These are phyloP conservation scores for Cryptophagus acutangulus DNA, from an alignment of 2,888 invertebrate genomes.

Conservation along the genomic window DNA sequence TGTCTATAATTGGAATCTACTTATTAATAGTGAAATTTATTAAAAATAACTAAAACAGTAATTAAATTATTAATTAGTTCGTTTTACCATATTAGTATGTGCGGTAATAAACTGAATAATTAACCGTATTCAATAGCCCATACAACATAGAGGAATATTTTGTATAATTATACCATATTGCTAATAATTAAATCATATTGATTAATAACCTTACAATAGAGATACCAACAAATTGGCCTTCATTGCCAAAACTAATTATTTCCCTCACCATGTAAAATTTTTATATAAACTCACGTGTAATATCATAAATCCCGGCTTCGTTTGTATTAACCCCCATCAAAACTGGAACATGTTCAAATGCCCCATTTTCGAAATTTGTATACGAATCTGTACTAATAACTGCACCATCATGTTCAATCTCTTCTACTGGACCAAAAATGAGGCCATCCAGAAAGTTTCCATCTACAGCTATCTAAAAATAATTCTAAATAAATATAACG, in stretches of 20 bases:
- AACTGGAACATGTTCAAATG: constrained; percentile 42
- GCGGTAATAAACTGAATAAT: no score
- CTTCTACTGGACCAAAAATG: constrained; percentile 23
- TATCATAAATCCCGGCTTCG: constrained; percentile 31
- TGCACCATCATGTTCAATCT: constrained; percentile 22
- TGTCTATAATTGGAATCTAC: no score
- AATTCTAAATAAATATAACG: background rate
- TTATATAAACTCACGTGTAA: background rate
- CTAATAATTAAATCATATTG: no score
- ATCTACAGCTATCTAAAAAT: constrained; percentile 12
- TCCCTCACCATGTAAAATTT: background rate
- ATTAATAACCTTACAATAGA: no score
- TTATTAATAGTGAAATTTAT: no score
- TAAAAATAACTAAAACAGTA: no score
- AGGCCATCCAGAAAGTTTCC: constrained; percentile 27
- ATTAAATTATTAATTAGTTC: no score
- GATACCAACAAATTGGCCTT: no score
- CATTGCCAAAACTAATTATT: background rate
- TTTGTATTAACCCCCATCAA: constrained; percentile 54
- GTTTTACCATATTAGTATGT: no score
- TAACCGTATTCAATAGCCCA: no score
- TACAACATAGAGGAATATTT: no score
- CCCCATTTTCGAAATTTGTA: constrained; percentile 18
- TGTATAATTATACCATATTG: no score
- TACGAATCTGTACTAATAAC: constrained; percentile 24